Base-by-base conservation (phyloP, 2,888 invertebrate species). In the Drosophila sordidula region DNA sequence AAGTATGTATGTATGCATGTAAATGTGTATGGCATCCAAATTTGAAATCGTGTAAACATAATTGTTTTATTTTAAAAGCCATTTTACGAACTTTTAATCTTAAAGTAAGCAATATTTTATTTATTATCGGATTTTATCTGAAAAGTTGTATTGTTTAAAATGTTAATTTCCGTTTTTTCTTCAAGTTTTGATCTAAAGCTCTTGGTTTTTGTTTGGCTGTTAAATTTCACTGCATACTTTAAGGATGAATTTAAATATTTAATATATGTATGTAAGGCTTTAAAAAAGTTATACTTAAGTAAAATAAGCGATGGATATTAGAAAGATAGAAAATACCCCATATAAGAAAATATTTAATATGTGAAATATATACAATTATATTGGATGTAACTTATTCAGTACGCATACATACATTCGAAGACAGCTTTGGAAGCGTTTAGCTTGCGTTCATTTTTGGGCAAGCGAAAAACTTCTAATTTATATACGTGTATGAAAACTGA, bases 371-470 rank as follows among this genome's bases (percentile, higher is more conserved):
- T 46, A 18, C 44, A 22, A 44, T n/a, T 22, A 46, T 41, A 41
- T 62, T 25, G 29, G 22, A 55, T 61, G 38, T 52, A 22, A 52
- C 58, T 56, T 44, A 22, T 45, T 41, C 18, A 45, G 39, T 46
- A 67, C 71, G 54, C 67, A 71, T 51, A 47, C 38, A 67, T 38
- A 42, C 34, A 59, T 39, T 49, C 44, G 54, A 41, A 26, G 46
- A 46, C 64, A 47, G 56, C 63, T 34, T 52, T 36, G 42, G n/a
- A 36, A 6, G 47, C 56, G 56, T 55, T 56, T 32, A 46, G 56
- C 55, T 46, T 45, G 55, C 36, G 39, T 8, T 9, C 38, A 25
- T 26, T 25, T 41, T 51, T 44, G 32, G 46, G 11, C 44, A 56
- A 50, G 57, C 39, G 61, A 36, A 41, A 3, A 46, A 25, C 36